Conservation (phyloP, 2,888 invertebrate species). For the Pegoplata infirma region DNA sequence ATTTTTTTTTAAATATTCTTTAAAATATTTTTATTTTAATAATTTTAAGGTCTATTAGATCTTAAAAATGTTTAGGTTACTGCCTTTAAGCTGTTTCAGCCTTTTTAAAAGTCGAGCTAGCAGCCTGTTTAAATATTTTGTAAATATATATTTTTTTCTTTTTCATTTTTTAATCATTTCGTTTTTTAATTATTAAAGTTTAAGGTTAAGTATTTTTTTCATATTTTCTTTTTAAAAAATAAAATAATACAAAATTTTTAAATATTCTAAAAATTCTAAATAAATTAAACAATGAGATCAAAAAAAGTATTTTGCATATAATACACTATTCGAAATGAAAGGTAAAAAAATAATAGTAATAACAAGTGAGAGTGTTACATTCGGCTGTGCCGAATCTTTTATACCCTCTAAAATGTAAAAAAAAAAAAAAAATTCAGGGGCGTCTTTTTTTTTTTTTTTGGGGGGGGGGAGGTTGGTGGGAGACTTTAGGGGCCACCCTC, state of each 20-base stretch:
- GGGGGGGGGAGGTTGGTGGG: too few relatives aligned
- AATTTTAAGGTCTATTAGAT: not conserved
- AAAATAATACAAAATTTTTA: not conserved
- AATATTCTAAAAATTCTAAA: not conserved
- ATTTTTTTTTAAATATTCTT: not conserved
- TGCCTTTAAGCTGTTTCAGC: conserved; percentile 29
- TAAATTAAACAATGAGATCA: conserved; percentile 38
- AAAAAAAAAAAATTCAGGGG: too few relatives aligned
- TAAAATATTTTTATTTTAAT: too few relatives aligned
- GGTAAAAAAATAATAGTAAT: too few relatives aligned
- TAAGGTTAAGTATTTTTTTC: conserved; percentile 42
- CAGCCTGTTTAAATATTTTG: conserved; percentile 10
- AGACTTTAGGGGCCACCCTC: too few relatives aligned
- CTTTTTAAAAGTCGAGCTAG: conserved; percentile 26
- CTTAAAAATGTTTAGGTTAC: not conserved
- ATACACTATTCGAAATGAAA: not conserved
- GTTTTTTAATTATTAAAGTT: conserved; percentile 40
- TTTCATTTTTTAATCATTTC: not conserved
- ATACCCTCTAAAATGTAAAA: too few relatives aligned
- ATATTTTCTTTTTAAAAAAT: not conserved
- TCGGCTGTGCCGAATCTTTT: too few relatives aligned
- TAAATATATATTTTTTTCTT: conserved; percentile 7
- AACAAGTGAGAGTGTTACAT: too few relatives aligned
- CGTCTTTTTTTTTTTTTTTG: too few relatives aligned
- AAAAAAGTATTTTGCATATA: conserved; percentile 9